Percentiles rank a stretch among this genome's conserved stretches.
phyloP scores from a whole-genome alignment of 2,113 vertebrate species.

The Apodemus speciosus region DNA sequence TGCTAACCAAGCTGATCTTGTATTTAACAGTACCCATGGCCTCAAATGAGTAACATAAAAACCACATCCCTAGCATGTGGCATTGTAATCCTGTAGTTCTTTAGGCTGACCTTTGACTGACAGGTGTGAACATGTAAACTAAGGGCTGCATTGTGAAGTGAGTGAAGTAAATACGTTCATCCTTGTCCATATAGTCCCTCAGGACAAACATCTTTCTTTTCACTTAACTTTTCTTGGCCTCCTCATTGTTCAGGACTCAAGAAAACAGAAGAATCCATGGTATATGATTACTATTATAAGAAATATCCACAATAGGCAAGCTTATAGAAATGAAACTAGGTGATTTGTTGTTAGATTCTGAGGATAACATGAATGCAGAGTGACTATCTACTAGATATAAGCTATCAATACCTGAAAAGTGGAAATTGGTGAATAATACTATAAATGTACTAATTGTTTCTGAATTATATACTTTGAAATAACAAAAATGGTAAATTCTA shows the following conservation, averaged over 20 bases:
- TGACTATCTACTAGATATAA: neutral
- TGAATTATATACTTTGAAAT: neutral
- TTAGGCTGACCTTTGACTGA: neutral
- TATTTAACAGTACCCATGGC: neutral
- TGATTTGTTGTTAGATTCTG: neutral
- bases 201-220: neutral
- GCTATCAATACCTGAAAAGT: neutral
- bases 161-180: neutral
- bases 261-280: neutral
- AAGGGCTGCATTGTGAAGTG: neutral
- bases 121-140: neutral
- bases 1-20: conserved; percentile 64
- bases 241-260: neutral
- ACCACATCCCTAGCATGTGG: neutral
- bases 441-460: conserved; percentile 1
- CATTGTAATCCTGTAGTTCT: neutral
- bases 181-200: neutral
- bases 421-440: neutral
- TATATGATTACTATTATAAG: neutral
- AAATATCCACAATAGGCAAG: neutral
- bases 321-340: neutral
- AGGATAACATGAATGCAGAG: neutral
- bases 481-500: neutral
- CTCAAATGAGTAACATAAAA: neutral
- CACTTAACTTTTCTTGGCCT: neutral